Base-by-base conservation (phyloP, 2,888 invertebrate species). In the Candidula unifasciata region DNA sequence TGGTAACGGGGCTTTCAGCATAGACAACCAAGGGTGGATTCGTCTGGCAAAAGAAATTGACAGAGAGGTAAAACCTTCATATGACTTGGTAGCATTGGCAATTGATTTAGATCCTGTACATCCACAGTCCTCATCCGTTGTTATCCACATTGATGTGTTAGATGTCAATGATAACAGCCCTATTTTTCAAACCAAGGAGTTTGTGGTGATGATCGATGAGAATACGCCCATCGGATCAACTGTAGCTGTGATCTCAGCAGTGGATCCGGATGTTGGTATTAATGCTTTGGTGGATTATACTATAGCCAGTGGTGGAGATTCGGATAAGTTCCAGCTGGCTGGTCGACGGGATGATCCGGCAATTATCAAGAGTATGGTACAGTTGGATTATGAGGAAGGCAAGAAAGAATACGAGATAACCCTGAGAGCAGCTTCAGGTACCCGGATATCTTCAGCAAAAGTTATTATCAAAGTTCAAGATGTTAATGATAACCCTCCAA, bases 91-190 rank as follows among this genome's bases (percentile, higher is more conserved):
- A 86, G 98, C 97, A 0, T 95, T 96, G 79, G 99, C 99, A 0
- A 95, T 97, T 37, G 99, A 99, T 93, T 96, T 96, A 77, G 99
- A 99, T 0, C 97, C 97, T 0, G 37, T 80, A 5, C 33, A 80
- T 27, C 91, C 93, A 5, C 87, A 90, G 69, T 92, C 93, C 3
- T 90, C 94, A 2, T 91, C 93, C 6, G 92, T 93, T 6, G 84
- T 98, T 91, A 96, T 99, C 0, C 98, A 98, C 93, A 97, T 99
- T 89, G 96, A 97, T 0, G 96, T 99, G 0, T 96, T 97, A 0
- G 99, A 99, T 93, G 97, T 99, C 0, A 99, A 99, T 92, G 99
- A 99, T 92, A 99, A 99, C 93, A 96, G 96, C 2, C 99, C 99
- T 0, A 95, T 95, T 0, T 99, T 99, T 93, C 96, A 97, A 86